Evolutionary conservation across 2,797 vertebrate genomes (phyloP), one percentile per base, ranked within the genome.

Genomic region (Silurus aristotelis): DNA sequence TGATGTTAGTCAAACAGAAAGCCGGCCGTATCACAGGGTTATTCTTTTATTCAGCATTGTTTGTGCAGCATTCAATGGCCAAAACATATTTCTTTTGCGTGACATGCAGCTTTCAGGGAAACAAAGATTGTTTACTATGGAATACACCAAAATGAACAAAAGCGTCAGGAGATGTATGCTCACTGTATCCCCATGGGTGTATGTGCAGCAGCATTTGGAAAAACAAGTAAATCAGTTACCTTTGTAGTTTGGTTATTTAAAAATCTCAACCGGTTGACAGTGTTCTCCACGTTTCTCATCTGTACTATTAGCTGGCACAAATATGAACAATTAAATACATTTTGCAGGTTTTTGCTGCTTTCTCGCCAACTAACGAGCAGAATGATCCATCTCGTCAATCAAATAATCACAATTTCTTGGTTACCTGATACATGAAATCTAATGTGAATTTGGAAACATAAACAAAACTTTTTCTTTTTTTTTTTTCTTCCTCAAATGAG

Each of bases 11-110:
- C 31, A 43, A 61, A 58, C 58, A 63, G 13, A 14, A 79, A 63
- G 17, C 19, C 58, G 61, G 31, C 31, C 31, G 3, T 5, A 63
- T 60, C 22, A 14, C n/a, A 13, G 38, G 64, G 64, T 55, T 20
- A 46, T 55, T 46, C 63, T 67, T 80, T 80, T 20, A 52, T 46
- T n/a, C 79, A 19, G 63, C 14, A 80, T 80, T 55, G 63, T 80
- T 43, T 48, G 63, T 67, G 46, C 46, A 31, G 61, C 2, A 67
- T 80, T 80, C 43, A 67, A 55, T 55, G 5, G 8, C 46, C 20
- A 67, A 66, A 67, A 15, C 5, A 2, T 67, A 25, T 80, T 80
- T 55, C 79, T 52, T 66, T 80, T 52, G 43, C 4, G 5, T 67
- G 15, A 80, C 63, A 3, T 67, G 46, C 38, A 80, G 77, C 63